Evolutionary conservation across 2,113 vertebrate genomes (phyloP).

Genomic region (Panthera tigris): DNA sequence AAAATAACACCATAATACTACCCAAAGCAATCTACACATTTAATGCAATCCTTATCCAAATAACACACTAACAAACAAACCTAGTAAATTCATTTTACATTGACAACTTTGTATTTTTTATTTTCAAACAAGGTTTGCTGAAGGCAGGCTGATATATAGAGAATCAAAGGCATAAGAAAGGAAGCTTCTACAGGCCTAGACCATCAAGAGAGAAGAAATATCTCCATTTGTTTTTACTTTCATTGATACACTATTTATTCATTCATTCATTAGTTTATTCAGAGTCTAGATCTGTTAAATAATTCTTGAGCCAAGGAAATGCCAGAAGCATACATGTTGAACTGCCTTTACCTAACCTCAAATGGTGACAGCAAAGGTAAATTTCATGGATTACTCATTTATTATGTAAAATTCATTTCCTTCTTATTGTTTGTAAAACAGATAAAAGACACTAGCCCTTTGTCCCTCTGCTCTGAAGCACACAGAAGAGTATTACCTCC

Average conservation of each 20-base stretch:
- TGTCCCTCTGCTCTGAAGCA: background rate
- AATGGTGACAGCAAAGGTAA: background rate
- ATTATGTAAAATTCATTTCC: background rate
- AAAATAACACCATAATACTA: no score
- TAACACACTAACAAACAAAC: no score
- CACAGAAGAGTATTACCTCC: background rate
- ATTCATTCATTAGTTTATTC: background rate
- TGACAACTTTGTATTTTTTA: background rate
- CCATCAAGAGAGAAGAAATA: background rate
- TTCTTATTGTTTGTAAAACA: background rate
- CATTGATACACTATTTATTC: background rate
- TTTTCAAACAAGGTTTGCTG: slow-evolving; percentile 33
- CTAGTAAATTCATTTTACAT: background rate
- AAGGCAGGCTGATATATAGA: background rate
- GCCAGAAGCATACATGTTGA: background rate
- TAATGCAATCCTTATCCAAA: no score
- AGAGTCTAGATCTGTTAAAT: background rate
- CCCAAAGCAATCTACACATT: no score
- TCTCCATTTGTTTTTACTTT: background rate
- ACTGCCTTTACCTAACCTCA: background rate
- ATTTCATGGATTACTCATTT: background rate
- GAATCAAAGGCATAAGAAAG: background rate
- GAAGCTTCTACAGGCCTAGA: background rate
- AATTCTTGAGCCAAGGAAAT: slow-evolving; percentile 33
- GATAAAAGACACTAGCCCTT: background rate